phyloP scores from a whole-genome alignment of 2,888 invertebrate species.

The Salticus scenicus region DNA sequence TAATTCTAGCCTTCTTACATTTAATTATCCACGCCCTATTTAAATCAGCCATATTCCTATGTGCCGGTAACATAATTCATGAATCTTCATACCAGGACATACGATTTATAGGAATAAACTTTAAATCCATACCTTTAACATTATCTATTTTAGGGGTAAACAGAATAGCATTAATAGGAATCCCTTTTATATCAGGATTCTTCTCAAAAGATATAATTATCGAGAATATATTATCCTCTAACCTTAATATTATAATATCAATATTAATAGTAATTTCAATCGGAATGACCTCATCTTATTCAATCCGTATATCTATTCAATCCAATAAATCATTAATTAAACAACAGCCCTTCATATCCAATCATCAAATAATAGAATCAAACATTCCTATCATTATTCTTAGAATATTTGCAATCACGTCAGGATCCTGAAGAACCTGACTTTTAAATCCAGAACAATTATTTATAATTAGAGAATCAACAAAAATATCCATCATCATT shows the following conservation, averaged over 20 bases:
- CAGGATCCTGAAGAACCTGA: not conserved
- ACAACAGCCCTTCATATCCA: not conserved
- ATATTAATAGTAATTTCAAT: not conserved
- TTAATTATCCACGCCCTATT: constrained; percentile 84
- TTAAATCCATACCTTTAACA: not conserved
- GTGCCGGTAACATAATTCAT: constrained; percentile 23
- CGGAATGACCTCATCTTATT: not conserved
- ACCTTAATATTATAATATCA: not conserved
- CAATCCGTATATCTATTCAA: not conserved
- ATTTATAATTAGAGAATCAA: not conserved
- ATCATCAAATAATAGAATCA: not conserved
- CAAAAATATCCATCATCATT: not conserved
- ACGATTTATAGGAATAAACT: constrained; percentile 10
- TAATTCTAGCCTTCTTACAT: constrained; percentile 83
- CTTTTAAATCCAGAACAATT: not conserved
- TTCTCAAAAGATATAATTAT: constrained; percentile 6
- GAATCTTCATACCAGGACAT: constrained; percentile 22
- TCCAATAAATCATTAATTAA: not conserved
- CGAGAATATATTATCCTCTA: not conserved
- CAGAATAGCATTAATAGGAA: not conserved
- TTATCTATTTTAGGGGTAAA: not conserved
- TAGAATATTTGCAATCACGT: not conserved
- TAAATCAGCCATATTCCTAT: not conserved
- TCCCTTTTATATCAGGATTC: constrained; percentile 31
- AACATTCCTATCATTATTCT: not conserved